phyloP scores from a whole-genome alignment of 2,113 vertebrate genomes.

The Pterocles orientalis region DNA sequence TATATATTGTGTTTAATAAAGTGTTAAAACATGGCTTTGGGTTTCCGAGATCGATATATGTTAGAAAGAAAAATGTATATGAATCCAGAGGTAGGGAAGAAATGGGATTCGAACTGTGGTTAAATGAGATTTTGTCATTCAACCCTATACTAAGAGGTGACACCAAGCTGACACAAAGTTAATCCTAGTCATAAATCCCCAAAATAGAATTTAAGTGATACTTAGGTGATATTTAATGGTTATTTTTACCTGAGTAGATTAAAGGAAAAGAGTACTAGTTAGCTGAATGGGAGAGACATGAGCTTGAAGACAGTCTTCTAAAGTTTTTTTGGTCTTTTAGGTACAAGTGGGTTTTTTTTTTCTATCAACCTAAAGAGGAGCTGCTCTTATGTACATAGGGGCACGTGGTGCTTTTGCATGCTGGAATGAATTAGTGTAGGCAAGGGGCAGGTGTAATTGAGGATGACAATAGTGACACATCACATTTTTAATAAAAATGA shows the following conservation, averaged over 20 bases:
- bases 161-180: conserved; percentile 43
- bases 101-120: conserved; percentile 53
- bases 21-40: conserved; percentile 40
- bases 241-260: conserved; percentile 49
- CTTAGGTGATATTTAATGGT: conserved; percentile 46
- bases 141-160: conserved; percentile 22
- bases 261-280: neutral
- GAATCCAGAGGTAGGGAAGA: conserved; percentile 22
- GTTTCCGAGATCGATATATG: conserved; percentile 9
- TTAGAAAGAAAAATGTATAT: conserved; percentile 33
- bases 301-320: neutral
- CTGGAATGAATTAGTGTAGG: neutral
- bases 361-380: neutral
- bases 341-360: neutral
- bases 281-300: neutral
- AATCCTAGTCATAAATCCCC: conserved; percentile 59
- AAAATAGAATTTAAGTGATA: conserved; percentile 54
- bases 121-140: conserved; percentile 57
- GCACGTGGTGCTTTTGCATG: neutral
- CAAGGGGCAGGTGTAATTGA: neutral
- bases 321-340: neutral
- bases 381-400: neutral
- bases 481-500: neutral
- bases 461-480: neutral
- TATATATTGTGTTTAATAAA: conserved; percentile 61